Evolutionary conservation across 2,888 invertebrate genomes (phyloP), one percentile per base, ranked within the genome.

Genomic region (Polyploca ridens): DNA sequence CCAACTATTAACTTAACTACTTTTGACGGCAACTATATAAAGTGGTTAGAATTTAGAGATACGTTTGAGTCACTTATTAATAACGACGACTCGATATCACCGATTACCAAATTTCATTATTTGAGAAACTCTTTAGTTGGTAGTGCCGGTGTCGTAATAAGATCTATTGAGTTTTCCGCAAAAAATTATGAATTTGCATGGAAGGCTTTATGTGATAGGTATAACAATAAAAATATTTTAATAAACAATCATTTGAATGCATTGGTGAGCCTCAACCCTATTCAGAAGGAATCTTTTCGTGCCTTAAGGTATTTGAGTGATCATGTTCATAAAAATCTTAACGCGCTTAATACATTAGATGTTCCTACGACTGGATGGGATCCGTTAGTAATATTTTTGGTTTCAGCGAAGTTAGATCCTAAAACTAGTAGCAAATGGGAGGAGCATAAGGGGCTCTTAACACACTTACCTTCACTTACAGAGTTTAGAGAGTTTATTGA

Each of bases 101-200:
- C 46, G 1, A 76, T 76, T 11, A 71, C 72, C 59, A 76, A 77
- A 60, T 73, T 74, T 63, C 73, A 76, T 49, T 77, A 74, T 62
- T 63, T 76, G 5, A 35, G 71, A 7, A 63, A 70, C 14, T 65
- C 68, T 14, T 64, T 76, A 38, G 68, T 71, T 59, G 67, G 66
- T n/a, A 66, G 66, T 62, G 68, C 70, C 38, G 54, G 63, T 64
- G 64, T 70, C 14, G 58, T 33, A 58, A 38, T 38, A 38, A 38
- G 8, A 38, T 38, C 38, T 8, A 38, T 38, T 38, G 38, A 38
- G 38, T 38, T 38, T 38, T 38, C 38, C 8, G 38, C 38, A 8
- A 38, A 38, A 38, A 38, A 38, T 38, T 38, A 38, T 38, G 38
- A 38, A 3, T 38, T 38, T 10, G 38, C 38, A 38, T 38, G 38